These are phyloP conservation scores for Dimorphilus gyrociliatus DNA, from an alignment of 2,888 invertebrate genomes.

Conservation along the genomic window DNA sequence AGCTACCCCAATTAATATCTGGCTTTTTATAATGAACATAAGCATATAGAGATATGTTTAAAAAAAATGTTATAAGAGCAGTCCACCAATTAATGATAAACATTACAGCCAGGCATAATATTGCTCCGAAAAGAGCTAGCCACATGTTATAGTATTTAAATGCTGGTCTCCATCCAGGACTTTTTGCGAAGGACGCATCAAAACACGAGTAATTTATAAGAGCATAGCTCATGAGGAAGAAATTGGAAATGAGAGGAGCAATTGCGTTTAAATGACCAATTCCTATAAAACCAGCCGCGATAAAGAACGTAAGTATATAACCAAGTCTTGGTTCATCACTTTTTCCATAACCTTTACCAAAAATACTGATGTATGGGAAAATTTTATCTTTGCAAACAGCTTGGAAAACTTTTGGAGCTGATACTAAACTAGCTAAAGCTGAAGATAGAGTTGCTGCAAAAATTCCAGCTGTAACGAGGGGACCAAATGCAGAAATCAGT, in stretches of 20 bases:
- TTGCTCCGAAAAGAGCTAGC: constrained; percentile 32
- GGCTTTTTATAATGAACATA: constrained; percentile 85
- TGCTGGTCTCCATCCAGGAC: constrained; percentile 37
- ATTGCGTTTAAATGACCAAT: constrained; percentile 33
- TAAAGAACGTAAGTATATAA: constrained; percentile 73
- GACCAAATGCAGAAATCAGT: constrained; percentile 52
- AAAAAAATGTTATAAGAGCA: constrained; percentile 72
- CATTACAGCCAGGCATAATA: constrained; percentile 57
- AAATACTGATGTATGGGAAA: constrained; percentile 71
- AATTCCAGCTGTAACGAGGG: constrained; percentile 83
- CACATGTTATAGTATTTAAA: constrained; percentile 36
- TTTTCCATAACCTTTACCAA: constrained; percentile 52
- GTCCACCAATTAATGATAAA: constrained; percentile 82
- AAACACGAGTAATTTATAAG: constrained; percentile 39
- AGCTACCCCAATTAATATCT: constrained; percentile 91
- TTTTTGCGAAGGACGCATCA: constrained; percentile 33
- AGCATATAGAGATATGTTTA: constrained; percentile 65
- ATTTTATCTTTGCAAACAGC: constrained; percentile 83
- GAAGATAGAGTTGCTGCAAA: constrained; percentile 93
- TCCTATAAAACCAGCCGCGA: constrained; percentile 65
- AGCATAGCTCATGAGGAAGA: constrained; percentile 37
- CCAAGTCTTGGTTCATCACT: constrained; percentile 55
- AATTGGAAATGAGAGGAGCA: constrained; percentile 37
- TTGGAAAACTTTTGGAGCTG: constrained; percentile 60
- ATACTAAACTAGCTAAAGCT: constrained; percentile 78